phyloP scores from a whole-genome alignment of 2,797 vertebrate species.

The Tangara arthus region DNA sequence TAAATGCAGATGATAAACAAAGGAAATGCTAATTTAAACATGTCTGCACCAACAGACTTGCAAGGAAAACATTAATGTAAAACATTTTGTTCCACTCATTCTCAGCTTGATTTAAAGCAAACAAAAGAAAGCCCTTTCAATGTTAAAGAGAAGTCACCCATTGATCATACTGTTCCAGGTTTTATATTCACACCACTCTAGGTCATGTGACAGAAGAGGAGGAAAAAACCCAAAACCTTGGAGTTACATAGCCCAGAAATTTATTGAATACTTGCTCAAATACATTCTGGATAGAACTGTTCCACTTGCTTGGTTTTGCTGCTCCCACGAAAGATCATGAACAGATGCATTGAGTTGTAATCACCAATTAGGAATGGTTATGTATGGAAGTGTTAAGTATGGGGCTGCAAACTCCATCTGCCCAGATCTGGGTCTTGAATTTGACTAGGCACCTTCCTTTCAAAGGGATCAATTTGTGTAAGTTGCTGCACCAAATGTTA shows the following conservation, averaged over 20 bases:
- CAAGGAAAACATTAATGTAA: background rate
- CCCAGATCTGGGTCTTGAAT: conserved; percentile 37
- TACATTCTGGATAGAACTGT: conserved; percentile 66
- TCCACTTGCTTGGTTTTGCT: conserved; percentile 18
- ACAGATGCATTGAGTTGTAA: conserved; percentile 46
- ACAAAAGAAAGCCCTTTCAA: background rate
- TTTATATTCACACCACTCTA: background rate
- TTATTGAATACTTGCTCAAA: conserved; percentile 74
- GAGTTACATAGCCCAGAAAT: conserved; percentile 73
- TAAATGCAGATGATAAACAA: background rate
- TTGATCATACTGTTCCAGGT: background rate
- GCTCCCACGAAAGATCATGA: conserved; percentile 41
- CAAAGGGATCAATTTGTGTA: conserved; percentile 18
- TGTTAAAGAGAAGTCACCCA: background rate
- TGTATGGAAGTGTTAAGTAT: conserved; percentile 30
- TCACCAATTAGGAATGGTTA: conserved; percentile 36
- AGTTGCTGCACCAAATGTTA: conserved; percentile 39
- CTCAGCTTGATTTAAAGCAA: background rate
- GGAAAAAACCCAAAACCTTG: conserved; percentile 22
- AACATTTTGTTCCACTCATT: background rate
- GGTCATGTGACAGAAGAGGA: conserved; percentile 16
- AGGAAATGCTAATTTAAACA: background rate
- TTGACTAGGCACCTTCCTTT: conserved; percentile 35
- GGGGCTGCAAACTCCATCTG: conserved; percentile 5
- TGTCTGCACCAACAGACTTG: background rate